A percentile compares a stretch with the other conserved stretches of the same genome.
These are phyloP conservation scores for Chrysaora quinquecirrha DNA, from an alignment of 30 jellyfish, hydroid and myxozoan genomes.

Conservation along the genomic window DNA sequence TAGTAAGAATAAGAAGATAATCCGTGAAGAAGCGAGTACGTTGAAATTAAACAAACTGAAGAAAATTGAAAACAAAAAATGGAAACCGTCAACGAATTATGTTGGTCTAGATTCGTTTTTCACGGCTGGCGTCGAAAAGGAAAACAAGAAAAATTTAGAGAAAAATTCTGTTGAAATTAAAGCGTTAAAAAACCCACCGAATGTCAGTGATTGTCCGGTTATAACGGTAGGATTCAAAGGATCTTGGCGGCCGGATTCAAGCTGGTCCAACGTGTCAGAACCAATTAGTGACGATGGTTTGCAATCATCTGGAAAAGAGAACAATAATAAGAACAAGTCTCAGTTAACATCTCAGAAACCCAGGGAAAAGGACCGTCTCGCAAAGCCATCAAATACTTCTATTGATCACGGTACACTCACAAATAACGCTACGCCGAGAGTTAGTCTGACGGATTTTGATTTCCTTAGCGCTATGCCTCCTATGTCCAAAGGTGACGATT, in stretches of 20 bases:
- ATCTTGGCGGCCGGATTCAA: conserved; percentile 75
- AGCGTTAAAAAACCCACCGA: background rate
- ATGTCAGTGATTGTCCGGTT: conserved; percentile 16
- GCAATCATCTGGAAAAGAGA: background rate
- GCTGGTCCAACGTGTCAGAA: conserved; percentile 52
- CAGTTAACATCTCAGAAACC: background rate
- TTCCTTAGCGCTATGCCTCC: conserved; percentile 90
- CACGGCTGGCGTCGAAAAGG: conserved; percentile 77
- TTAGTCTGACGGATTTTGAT: conserved; percentile 71
- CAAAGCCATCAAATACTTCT: background rate
- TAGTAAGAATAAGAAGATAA: conserved; percentile 24
- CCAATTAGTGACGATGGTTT: background rate
- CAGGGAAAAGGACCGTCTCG: background rate
- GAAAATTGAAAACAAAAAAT: conserved; percentile 16
- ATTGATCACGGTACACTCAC: background rate
- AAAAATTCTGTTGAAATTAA: background rate
- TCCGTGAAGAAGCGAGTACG: background rate
- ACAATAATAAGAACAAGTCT: background rate
- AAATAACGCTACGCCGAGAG: conserved; percentile 49
- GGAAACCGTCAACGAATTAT: conserved; percentile 51
- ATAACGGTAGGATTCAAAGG: conserved; percentile 29
- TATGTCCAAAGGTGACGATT: conserved; percentile 80
- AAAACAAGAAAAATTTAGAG: conserved; percentile 16
- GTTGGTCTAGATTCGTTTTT: conserved; percentile 68
- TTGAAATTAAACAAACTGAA: background rate